These are phyloP conservation scores for Phaetusa simplex DNA, from an alignment of 2,113 vertebrate genomes.

Conservation along the genomic window DNA sequence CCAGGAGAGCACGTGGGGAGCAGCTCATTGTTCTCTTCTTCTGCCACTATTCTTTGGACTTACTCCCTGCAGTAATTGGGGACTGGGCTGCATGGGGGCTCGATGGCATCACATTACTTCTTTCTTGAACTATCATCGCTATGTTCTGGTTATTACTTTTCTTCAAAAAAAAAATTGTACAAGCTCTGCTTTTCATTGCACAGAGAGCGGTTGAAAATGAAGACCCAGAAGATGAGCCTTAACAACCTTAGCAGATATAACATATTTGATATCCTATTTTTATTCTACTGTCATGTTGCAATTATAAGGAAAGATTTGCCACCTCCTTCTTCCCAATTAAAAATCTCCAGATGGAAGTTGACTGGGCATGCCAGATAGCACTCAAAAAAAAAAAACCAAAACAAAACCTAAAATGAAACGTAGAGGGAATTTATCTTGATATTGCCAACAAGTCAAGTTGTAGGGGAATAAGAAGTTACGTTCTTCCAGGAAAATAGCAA, in stretches of 20 bases:
- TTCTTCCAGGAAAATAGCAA: background rate
- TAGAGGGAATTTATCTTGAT: background rate
- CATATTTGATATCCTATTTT: constrained; percentile 24
- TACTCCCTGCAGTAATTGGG: background rate
- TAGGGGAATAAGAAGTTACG: background rate
- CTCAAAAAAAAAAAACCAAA: background rate
- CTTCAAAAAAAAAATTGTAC: background rate
- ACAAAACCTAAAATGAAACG: background rate
- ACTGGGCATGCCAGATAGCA: background rate
- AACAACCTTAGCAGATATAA: background rate
- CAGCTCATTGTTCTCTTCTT: constrained; percentile 57
- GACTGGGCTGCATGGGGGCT: background rate
- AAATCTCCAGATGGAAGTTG: constrained; percentile 29
- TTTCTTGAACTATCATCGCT: background rate
- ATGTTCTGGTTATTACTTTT: background rate
- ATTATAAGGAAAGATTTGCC: constrained; percentile 14
- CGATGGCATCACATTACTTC: background rate
- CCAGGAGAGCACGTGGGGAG: background rate
- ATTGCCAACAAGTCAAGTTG: background rate
- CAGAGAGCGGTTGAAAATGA: background rate
- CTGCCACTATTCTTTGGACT: constrained; percentile 53
- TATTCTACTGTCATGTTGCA: background rate
- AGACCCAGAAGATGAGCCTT: background rate
- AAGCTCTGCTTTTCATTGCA: background rate
- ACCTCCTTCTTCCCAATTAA: constrained; percentile 27